These are phyloP conservation scores for Oopsacas minuta DNA, from an alignment of 37 sponge, comb jelly and placozoan genomes.

Conservation along the genomic window DNA sequence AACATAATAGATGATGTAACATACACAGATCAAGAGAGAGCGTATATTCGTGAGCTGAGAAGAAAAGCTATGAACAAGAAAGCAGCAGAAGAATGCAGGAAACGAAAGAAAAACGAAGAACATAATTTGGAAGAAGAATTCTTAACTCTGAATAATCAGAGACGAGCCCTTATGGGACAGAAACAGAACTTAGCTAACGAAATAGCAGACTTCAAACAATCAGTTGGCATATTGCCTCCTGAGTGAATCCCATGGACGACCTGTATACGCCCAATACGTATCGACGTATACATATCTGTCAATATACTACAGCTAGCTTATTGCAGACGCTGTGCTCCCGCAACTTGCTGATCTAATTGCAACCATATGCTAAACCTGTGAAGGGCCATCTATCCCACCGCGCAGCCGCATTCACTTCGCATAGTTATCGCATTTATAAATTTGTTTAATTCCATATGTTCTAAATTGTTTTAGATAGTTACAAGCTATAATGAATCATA, in stretches of 20 bases:
- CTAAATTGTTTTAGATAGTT: no score
- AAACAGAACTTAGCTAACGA: not conserved
- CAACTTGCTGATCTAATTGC: not conserved
- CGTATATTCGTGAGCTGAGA: not conserved
- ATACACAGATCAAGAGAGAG: not conserved
- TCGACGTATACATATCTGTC: no score
- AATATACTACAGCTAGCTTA: not conserved
- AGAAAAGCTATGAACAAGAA: not conserved
- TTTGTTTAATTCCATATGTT: not conserved
- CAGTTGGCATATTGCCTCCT: not conserved
- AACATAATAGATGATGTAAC: not conserved
- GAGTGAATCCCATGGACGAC: no score
- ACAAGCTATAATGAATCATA: no score
- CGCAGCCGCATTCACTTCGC: not conserved
- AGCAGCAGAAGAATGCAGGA: not conserved
- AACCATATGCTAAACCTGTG: not conserved
- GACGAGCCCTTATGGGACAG: not conserved
- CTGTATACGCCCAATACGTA: no score
- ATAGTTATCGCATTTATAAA: not conserved
- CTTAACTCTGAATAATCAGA: not conserved
- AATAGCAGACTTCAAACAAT: not conserved
- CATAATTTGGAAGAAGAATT: not conserved
- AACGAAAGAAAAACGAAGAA: not conserved
- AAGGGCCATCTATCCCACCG: not conserved
- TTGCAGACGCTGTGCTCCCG: not conserved